Conservation (phyloP, 2,113 vertebrate genomes). For the Lanius collurio region DNA sequence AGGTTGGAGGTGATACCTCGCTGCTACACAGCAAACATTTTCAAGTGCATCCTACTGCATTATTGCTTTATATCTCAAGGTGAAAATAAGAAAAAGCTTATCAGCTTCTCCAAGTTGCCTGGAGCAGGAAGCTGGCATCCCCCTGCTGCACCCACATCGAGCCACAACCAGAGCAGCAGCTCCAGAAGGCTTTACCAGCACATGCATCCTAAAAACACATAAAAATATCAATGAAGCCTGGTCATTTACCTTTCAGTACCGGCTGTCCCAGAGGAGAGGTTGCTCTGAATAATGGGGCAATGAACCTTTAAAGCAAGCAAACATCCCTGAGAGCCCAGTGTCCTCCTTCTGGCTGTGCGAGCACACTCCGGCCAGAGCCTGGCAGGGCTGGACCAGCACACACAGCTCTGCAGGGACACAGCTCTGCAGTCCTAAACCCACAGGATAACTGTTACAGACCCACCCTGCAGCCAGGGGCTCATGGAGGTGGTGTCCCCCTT, state of each 20-base stretch:
- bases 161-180: background rate
- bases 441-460: rapidly evolving
- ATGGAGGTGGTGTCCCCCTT: rapidly evolving
- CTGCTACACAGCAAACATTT: background rate
- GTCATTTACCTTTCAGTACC: background rate
- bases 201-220: background rate
- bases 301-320: background rate
- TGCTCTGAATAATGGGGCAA: background rate
- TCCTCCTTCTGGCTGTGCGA: background rate
- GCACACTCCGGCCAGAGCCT: rapidly evolving
- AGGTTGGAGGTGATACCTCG: rapidly evolving
- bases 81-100: background rate
- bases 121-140: background rate
- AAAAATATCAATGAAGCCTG: background rate
- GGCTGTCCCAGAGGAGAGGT: background rate
- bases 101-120: background rate
- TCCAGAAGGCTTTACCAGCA: background rate
- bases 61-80: background rate
- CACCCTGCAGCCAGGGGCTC: rapidly evolving
- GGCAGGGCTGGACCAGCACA: background rate
- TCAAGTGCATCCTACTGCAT: background rate
- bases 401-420: background rate
- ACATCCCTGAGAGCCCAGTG: background rate
- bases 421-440: background rate
- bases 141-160: rapidly evolving